These are phyloP conservation scores for Muricea muricata DNA, from an alignment of 92 coral and sea anemone genomes.

Conservation along the genomic window DNA sequence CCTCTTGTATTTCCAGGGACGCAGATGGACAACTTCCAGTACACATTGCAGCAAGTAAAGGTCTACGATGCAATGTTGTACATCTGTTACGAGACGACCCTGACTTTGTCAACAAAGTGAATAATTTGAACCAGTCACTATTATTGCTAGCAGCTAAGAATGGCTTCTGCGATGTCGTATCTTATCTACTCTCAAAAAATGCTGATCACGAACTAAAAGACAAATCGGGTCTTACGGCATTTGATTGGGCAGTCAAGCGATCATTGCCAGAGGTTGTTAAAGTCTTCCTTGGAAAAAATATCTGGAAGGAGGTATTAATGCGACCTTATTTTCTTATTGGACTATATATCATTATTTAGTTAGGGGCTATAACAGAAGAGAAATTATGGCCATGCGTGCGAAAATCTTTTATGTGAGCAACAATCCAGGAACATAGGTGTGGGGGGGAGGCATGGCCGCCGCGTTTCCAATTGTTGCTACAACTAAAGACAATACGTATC, in stretches of 20 bases:
- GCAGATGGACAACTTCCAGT: neutral
- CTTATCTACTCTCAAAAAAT: neutral
- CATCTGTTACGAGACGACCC: neutral
- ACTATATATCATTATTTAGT: too few species aligned
- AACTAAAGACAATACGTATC: too few species aligned
- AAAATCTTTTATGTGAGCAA: too few species aligned
- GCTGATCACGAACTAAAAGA: conserved; percentile 12
- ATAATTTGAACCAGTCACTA: neutral
- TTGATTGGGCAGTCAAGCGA: conserved; percentile 20
- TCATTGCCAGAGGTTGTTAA: neutral
- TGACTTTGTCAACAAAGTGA: neutral
- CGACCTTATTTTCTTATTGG: too few species aligned
- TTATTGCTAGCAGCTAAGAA: conserved; percentile 12
- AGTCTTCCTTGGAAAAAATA: neutral
- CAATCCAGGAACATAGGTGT: too few species aligned
- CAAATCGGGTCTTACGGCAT: neutral
- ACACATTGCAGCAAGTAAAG: conserved; percentile 11
- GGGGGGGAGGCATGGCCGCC: too few species aligned
- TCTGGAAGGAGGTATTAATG: conserved; percentile 24
- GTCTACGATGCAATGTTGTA: neutral
- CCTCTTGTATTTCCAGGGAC: neutral
- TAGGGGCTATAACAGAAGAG: too few species aligned
- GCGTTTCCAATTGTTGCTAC: too few species aligned
- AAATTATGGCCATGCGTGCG: too few species aligned
- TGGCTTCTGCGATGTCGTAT: neutral